A percentile compares a stretch with the other conserved stretches of the same genome.
These are phyloP conservation scores for Triplophysa dalaica DNA, from an alignment of 2,113 vertebrate genomes.

Conservation along the genomic window DNA sequence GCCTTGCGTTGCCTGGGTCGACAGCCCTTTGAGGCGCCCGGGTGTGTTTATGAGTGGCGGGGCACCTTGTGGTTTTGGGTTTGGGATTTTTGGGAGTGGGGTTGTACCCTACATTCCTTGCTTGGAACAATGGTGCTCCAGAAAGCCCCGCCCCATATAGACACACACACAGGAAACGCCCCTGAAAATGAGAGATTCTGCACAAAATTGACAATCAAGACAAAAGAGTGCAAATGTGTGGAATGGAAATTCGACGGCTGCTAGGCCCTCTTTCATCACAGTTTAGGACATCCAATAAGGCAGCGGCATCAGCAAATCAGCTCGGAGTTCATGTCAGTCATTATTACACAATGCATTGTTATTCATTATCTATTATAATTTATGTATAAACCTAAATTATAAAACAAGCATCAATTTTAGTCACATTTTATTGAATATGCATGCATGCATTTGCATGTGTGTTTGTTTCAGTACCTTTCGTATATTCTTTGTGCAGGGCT, in stretches of 20 bases:
- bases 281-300: background rate
- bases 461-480: slow-evolving; percentile 60
- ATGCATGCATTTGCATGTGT: slow-evolving; percentile 26
- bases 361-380: background rate
- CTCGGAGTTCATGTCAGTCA: slow-evolving; percentile 28
- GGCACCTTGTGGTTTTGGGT: slow-evolving; percentile 63
- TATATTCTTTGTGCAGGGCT: slow-evolving; percentile 52
- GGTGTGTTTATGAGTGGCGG: slow-evolving; percentile 70
- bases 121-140: slow-evolving; percentile 73
- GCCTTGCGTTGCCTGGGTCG: slow-evolving; percentile 35
- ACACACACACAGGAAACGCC: slow-evolving; percentile 59
- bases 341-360: background rate
- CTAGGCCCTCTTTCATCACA: background rate
- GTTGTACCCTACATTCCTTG: slow-evolving; percentile 76
- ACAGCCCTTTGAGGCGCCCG: slow-evolving; percentile 72
- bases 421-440: background rate
- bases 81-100: slow-evolving; percentile 60
- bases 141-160: slow-evolving; percentile 76
- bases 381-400: background rate
- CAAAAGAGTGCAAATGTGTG: slow-evolving; percentile 11
- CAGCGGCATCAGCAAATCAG: slow-evolving; percentile 40
- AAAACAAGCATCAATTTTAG: background rate
- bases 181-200: slow-evolving; percentile 53
- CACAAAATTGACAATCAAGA: slow-evolving; percentile 56
- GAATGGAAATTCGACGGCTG: background rate